Base-by-base conservation (phyloP, 2,797 vertebrate species). In the Galaxias olidus region DNA sequence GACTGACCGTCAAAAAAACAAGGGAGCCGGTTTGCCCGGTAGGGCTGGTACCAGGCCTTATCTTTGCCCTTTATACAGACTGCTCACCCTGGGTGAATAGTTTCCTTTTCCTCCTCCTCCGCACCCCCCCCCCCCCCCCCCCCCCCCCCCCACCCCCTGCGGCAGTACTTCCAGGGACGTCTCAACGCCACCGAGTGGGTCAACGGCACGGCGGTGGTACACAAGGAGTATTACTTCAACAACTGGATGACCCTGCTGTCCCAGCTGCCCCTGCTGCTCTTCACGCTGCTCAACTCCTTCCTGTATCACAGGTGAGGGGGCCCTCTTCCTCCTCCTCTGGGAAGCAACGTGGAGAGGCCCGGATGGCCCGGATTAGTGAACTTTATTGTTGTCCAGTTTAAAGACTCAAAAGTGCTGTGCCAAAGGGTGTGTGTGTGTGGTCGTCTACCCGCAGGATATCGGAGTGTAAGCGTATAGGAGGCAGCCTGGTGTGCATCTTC, bases 171-270 rank as follows among this genome's bases (percentile, higher is more conserved):
- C 72, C 90, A 95, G 69, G 59, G 50, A 0, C 88, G 92, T 14
- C 87, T 96, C 0, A 86, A 90, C 69, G 68, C 65, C 0, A 66
- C 76, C 0, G 78, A 82, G 41, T 58, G 1, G 77, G 71, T 19
- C 44, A 91, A 93, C 4, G 76, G 80, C n/a, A 90, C 90, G 0
- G 0, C 5, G 13, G 54, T 45, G 0, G 59, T 48, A 6, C 49
- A 0, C 4, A 82, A 78, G 10, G 76, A 92, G 43, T 96, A 94
- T 73, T 91, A 92, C 82, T 97, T 96, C 85, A 93, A 93, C 87
- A 96, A 94, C 87, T 96, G 95, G 94, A 93, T 96, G 93, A 94
- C 93, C 0, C 86, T 96, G 20, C 90, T 97, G 0, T 95, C 95
- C 67, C 95, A 96, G 89, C 92, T 97, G 68, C 95, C 95, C 0